Evolutionary conservation across 2,888 invertebrate species (phyloP).

Genomic region (Clostera curtula): DNA sequence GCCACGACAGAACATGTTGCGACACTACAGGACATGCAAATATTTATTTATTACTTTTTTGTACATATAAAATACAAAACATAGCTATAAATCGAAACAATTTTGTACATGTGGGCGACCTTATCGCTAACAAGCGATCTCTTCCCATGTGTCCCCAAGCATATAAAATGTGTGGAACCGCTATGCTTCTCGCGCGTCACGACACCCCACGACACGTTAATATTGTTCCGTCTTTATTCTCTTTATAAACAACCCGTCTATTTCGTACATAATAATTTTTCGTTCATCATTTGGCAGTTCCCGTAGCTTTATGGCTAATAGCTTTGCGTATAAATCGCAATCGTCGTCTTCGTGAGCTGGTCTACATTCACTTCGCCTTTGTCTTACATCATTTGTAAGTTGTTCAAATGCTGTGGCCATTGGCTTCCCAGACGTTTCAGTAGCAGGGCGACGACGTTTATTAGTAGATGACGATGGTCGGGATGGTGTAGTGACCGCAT

Average conservation of each 20-base stretch:
- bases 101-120: no score
- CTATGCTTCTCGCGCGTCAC: no score
- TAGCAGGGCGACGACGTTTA: conserved; percentile 15
- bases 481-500: conserved; percentile 11
- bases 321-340: conserved; percentile 23
- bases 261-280: conserved; percentile 17
- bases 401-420: conserved; percentile 17
- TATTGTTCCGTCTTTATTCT: no score
- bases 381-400: conserved; percentile 16
- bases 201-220: no score
- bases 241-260: conserved; percentile 17
- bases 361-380: conserved; percentile 10
- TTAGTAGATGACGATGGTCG: conserved; percentile 5
- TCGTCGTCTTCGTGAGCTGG: conserved; percentile 19
- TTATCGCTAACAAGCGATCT: no score
- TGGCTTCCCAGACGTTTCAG: conserved; percentile 17
- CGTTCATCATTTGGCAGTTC: conserved; percentile 15
- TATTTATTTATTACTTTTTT: no score
- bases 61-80: no score
- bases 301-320: conserved; percentile 21
- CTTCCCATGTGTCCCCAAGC: no score
- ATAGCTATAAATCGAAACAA: no score
- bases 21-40: no score
- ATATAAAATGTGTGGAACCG: no score
- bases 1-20: no score